Percentiles rank a stretch among this genome's conserved stretches.
Conservation (phyloP, 2,113 vertebrate genomes). For the Lophotis ruficrista region DNA sequence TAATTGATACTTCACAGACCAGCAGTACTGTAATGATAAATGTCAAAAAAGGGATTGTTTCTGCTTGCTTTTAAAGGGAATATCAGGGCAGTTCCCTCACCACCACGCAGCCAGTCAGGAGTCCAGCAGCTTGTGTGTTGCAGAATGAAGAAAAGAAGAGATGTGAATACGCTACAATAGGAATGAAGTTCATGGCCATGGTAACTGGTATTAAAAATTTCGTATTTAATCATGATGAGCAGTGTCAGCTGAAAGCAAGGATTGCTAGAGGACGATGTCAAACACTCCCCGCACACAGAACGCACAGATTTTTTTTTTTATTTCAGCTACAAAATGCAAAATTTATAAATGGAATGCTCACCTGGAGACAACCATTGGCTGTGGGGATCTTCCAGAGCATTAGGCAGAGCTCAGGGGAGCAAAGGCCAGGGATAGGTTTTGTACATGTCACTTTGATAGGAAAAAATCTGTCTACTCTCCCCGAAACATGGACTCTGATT, state of each 20-base stretch:
- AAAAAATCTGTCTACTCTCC: background rate
- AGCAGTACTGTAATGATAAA: background rate
- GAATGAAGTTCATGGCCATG: slow-evolving; percentile 27
- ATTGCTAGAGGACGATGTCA: background rate
- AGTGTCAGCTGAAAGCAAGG: background rate
- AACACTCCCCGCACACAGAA: background rate
- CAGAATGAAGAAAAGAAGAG: slow-evolving; percentile 5
- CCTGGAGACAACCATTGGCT: background rate
- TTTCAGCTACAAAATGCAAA: background rate
- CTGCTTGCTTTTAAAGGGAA: background rate
- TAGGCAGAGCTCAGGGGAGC: background rate
- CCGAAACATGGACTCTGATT: background rate
- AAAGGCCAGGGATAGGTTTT: background rate
- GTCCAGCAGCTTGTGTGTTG: background rate
- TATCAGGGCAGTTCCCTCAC: background rate
- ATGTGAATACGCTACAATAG: background rate
- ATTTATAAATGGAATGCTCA: background rate
- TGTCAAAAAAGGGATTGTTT: background rate
- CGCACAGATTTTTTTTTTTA: background rate
- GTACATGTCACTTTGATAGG: background rate
- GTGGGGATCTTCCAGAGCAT: background rate
- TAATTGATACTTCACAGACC: slow-evolving; percentile 35
- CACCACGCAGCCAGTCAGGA: background rate
- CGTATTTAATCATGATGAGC: background rate
- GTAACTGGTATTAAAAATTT: slow-evolving; percentile 9